phyloP scores from a whole-genome alignment of 1,140 invertebrate species.

The Drosophila ficusphila region DNA sequence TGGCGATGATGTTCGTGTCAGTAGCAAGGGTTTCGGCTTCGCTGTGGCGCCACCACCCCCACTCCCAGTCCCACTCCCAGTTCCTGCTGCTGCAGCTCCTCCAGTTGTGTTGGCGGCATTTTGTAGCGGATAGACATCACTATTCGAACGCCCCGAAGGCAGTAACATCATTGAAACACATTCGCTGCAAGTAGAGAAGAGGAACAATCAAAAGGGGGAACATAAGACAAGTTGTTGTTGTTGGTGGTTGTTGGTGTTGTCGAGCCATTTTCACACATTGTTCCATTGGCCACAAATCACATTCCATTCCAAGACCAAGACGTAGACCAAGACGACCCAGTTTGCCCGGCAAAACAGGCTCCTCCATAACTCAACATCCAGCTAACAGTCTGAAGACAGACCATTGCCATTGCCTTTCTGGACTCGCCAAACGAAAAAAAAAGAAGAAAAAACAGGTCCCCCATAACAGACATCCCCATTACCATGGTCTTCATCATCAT shows the following conservation, averaged over 20 bases:
- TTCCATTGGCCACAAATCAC: slow-evolving; percentile 63
- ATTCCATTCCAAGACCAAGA: slow-evolving; percentile 48
- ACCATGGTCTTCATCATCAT: slow-evolving; percentile 33
- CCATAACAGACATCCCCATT: slow-evolving; percentile 38
- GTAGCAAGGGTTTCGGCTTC: slow-evolving; percentile 69
- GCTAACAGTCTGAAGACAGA: slow-evolving; percentile 19
- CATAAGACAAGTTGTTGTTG: slow-evolving; percentile 50
- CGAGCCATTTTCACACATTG: slow-evolving; percentile 57
- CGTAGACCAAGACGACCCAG: slow-evolving; percentile 50
- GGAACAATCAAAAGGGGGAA: neutral
- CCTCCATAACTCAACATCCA: slow-evolving; percentile 71
- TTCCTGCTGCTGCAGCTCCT: neutral
- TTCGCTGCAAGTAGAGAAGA: slow-evolving; percentile 67
- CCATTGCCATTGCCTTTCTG: slow-evolving; percentile 50
- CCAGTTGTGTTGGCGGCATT: slow-evolving; percentile 54
- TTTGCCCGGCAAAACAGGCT: slow-evolving; percentile 72
- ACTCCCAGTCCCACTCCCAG: neutral
- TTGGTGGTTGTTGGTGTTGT: too few relatives aligned
- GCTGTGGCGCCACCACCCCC: slow-evolving; percentile 13
- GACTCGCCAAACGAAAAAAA: too few relatives aligned
- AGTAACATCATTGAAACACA: slow-evolving; percentile 83
- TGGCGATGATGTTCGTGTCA: slow-evolving; percentile 81
- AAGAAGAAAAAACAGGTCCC: slow-evolving; percentile 60
- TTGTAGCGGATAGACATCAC: slow-evolving; percentile 82
- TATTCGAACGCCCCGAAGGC: slow-evolving; percentile 84